A percentile compares a stretch with the other conserved stretches of the same genome.
phyloP scores from a whole-genome alignment of 2,797 vertebrate genomes.

The Tolypeutes matacus region DNA sequence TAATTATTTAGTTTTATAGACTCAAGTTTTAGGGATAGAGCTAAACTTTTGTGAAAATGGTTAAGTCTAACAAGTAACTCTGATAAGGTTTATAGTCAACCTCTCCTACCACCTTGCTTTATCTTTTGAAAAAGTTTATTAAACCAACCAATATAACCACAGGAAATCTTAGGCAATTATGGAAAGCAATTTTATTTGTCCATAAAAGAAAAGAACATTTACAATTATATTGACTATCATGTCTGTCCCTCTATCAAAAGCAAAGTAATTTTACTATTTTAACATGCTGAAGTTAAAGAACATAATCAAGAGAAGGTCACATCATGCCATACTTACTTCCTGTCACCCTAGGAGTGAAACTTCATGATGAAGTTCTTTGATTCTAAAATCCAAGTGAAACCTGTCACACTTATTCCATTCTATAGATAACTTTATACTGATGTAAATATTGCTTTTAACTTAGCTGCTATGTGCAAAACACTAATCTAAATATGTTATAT shows the following conservation, averaged over 20 bases:
- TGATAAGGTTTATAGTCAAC: not conserved
- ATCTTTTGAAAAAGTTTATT: not conserved
- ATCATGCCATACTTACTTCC: not conserved
- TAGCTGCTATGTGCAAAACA: conserved; percentile 16
- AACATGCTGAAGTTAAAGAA: conserved; percentile 7
- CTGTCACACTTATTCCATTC: not conserved
- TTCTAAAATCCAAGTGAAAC: conserved; percentile 32
- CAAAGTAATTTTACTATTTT: conserved; percentile 41
- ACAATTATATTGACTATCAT: conserved; percentile 1
- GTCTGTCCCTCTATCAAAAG: conserved; percentile 31
- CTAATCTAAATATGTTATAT: not conserved
- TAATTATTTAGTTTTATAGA: conserved; percentile 41
- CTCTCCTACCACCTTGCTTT: conserved; percentile 1
- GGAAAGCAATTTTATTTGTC: conserved; percentile 27
- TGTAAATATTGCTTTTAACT: conserved; percentile 28
- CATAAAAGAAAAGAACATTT: not conserved
- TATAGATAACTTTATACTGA: not conserved
- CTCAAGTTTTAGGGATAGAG: conserved; percentile 20
- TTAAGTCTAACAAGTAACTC: not conserved
- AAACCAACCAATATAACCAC: conserved; percentile 10
- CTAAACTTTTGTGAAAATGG: not conserved
- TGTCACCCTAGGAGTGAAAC: not conserved
- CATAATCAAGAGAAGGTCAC: not conserved
- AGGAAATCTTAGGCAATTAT: not conserved
- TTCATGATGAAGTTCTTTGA: conserved; percentile 4